A percentile compares a stretch with the other conserved stretches of the same genome.
These are phyloP conservation scores for Triplophysa dalaica DNA, from an alignment of 2,113 vertebrate genomes.

Conservation along the genomic window DNA sequence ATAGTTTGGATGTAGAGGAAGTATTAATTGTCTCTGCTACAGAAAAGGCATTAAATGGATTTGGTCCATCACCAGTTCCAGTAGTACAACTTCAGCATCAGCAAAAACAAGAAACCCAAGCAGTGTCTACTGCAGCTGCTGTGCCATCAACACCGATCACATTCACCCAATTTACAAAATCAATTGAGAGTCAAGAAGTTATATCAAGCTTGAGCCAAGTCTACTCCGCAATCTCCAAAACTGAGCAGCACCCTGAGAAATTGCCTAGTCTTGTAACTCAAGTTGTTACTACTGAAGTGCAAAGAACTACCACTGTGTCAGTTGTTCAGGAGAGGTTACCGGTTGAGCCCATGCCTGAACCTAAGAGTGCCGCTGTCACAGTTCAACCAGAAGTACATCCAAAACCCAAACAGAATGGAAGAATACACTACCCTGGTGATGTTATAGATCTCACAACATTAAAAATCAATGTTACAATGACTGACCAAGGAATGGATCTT, in stretches of 20 bases:
- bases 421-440: conserved; percentile 78
- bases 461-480: conserved; percentile 79
- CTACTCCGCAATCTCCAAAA: conserved; percentile 75
- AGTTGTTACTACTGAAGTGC: conserved; percentile 77
- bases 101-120: conserved; percentile 11
- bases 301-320: conserved; percentile 78
- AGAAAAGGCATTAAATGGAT: conserved; percentile 10
- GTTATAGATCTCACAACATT: conserved; percentile 90
- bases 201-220: conserved; percentile 78
- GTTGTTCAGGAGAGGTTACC: conserved; percentile 76
- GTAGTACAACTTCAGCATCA: conserved; percentile 26
- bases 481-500: conserved; percentile 80
- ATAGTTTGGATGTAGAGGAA: conserved; percentile 36
- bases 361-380: conserved; percentile 67
- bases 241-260: conserved; percentile 68
- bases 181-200: conserved; percentile 77
- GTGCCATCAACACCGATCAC: conserved; percentile 68
- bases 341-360: conserved; percentile 64
- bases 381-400: conserved; percentile 74
- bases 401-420: conserved; percentile 80
- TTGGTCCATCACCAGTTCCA: neutral
- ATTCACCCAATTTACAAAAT: conserved; percentile 69
- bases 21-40: conserved; percentile 28
- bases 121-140: conserved; percentile 1
- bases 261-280: conserved; percentile 75